phyloP scores from a whole-genome alignment of 2,797 vertebrate genomes.

The Phoebastria nigripes region DNA sequence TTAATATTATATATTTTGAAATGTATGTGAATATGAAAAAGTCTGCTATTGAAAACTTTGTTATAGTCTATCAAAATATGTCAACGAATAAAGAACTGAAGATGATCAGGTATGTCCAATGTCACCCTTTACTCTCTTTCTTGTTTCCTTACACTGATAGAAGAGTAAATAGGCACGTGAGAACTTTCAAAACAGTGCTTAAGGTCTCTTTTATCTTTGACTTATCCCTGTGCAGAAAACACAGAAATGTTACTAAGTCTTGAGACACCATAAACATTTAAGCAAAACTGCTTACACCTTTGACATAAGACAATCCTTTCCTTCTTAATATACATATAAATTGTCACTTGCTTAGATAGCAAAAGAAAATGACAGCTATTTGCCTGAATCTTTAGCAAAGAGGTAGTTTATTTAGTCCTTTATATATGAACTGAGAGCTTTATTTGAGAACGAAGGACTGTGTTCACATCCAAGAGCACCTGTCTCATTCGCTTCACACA shows the following conservation, averaged over 20 bases:
- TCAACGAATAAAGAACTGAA: constrained; percentile 23
- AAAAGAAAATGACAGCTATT: not conserved
- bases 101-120: constrained; percentile 27
- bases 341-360: not conserved
- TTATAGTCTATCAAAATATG: constrained; percentile 19
- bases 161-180: not conserved
- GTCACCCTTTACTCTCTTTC: not conserved
- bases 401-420: not conserved
- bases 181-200: not conserved
- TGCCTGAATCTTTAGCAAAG: not conserved
- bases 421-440: not conserved
- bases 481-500: not conserved
- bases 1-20: constrained; percentile 44
- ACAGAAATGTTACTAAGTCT: constrained; percentile 1
- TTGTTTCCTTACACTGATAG: not conserved
- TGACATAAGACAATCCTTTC: not conserved
- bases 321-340: not conserved
- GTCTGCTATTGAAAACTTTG: not conserved
- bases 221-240: constrained; percentile 9
- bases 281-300: not conserved
- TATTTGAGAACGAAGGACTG: not conserved
- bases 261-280: not conserved
- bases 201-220: not conserved
- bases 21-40: not conserved
- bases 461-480: not conserved